Base-by-base conservation (phyloP, 2,113 vertebrate genomes). In the Globicephala melas region DNA sequence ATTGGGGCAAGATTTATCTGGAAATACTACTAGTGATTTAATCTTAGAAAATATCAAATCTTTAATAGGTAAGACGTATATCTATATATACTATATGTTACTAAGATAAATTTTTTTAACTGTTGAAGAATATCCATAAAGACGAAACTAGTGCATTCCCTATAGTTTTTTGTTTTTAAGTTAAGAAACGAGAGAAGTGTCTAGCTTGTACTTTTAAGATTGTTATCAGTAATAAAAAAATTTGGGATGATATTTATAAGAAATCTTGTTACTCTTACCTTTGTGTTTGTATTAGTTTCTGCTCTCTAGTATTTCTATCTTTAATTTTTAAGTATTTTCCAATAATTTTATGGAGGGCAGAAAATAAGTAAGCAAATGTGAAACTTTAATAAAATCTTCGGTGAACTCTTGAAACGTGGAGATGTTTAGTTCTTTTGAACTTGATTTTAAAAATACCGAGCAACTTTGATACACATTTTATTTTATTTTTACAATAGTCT, bases 1-100 rank as follows among this genome's bases (percentile, higher is more conserved):
- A 98, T 98, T 99, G 85, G 99, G 99, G 8, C 99, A 99, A 98
- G 99, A 99, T 98, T 99, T 99, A 91, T 99, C 99, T 31, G 99
- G 99, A 98, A 99, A 98, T 98, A 98, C 99, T 98, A 99, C 99
- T 98, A 99, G 99, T 98, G 99, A 99, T 97, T 97, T 99, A 91
- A 99, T 99, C 90, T 99, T 99, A 98, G 99, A 99, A 99, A 99
- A 99, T 98, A 99, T 99, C 96, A 99, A 99, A 98, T 99, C 99
- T 93, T 99, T 99, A 98, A 99, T 99, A 99, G 99, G 99, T 99
- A 99, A 98, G 97, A 63, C 13, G 41, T 86, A 65, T 96, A 23
- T 93, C 21, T 94, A 21, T 77, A 33, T 83, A 55, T 70, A 85
- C 21, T 95, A 84, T 93, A 9, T 95, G 33, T 92, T 95, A 67